phyloP scores from a whole-genome alignment of 2,797 vertebrate species.

The Neoniphon sammara region DNA sequence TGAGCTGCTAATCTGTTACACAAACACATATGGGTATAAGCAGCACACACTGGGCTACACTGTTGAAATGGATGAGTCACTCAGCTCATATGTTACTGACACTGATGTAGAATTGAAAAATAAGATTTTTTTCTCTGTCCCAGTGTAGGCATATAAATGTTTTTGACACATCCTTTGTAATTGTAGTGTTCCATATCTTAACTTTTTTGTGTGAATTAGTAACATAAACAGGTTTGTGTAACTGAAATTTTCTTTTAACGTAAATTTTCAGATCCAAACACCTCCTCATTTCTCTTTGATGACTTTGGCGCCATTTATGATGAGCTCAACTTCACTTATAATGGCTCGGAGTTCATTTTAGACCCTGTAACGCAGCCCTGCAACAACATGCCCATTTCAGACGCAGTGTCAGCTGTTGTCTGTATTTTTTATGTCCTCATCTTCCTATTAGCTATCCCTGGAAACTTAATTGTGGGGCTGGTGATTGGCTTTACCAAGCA shows the following conservation, averaged over 20 bases:
- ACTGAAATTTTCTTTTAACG: conserved; percentile 6
- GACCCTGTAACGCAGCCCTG: conserved; percentile 70
- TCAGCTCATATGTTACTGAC: too few species aligned
- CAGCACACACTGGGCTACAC: too few species aligned
- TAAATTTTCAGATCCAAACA: conserved; percentile 62
- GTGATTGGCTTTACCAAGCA: conserved; percentile 70
- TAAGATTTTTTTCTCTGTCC: too few species aligned
- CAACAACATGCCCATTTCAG: background rate
- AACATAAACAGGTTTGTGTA: too few species aligned
- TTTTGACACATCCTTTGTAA: too few species aligned
- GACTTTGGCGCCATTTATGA: conserved; percentile 58
- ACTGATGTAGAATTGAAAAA: too few species aligned
- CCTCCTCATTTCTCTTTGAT: conserved; percentile 2
- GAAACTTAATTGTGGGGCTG: conserved; percentile 77
- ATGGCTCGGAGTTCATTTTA: conserved; percentile 11
- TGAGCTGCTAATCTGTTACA: too few species aligned
- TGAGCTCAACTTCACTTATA: conserved; percentile 65
- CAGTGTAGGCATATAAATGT: too few species aligned
- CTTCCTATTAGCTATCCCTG: conserved; percentile 79
- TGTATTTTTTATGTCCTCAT: conserved; percentile 71
- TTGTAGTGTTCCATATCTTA: too few species aligned
- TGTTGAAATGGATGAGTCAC: too few species aligned
- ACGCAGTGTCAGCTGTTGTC: background rate
- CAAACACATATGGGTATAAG: too few species aligned
- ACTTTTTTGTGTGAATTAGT: too few species aligned